A percentile compares a stretch with the other conserved stretches of the same genome.
These are phyloP conservation scores for Lytechinus variegatus DNA, from an alignment of 35 echinoderm and acorn worm species.

Conservation along the genomic window DNA sequence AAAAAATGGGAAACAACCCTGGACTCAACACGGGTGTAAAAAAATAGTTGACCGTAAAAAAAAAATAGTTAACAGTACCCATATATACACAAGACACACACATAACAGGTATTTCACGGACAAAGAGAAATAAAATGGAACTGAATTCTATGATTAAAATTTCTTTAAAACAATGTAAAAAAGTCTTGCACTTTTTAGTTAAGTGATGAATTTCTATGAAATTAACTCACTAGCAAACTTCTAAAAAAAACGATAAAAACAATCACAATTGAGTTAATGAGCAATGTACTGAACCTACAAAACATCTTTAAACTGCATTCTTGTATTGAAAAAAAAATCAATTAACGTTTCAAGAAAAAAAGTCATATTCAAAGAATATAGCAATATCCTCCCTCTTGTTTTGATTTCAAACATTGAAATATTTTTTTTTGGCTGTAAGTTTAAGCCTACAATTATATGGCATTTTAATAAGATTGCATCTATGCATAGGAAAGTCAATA, in stretches of 20 bases:
- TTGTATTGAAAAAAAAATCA: neutral
- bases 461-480: too few species aligned
- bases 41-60: neutral
- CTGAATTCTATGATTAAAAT: neutral
- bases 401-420: neutral
- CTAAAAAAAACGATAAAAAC: too few species aligned
- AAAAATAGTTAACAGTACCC: neutral
- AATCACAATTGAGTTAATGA: too few species aligned
- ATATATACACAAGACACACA: neutral
- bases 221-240: neutral
- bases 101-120: neutral
- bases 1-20: neutral
- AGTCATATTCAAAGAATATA: neutral
- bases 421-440: neutral
- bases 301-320: neutral
- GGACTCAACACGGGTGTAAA: neutral
- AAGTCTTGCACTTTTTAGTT: neutral
- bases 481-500: too few species aligned
- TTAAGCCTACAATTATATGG: neutral
- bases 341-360: neutral
- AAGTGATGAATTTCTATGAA: neutral
- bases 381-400: neutral
- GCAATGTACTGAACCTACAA: too few species aligned
- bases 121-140: neutral
- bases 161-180: neutral